Conservation (phyloP, 2,797 vertebrate species). For the Hoplostethus atlanticus region DNA sequence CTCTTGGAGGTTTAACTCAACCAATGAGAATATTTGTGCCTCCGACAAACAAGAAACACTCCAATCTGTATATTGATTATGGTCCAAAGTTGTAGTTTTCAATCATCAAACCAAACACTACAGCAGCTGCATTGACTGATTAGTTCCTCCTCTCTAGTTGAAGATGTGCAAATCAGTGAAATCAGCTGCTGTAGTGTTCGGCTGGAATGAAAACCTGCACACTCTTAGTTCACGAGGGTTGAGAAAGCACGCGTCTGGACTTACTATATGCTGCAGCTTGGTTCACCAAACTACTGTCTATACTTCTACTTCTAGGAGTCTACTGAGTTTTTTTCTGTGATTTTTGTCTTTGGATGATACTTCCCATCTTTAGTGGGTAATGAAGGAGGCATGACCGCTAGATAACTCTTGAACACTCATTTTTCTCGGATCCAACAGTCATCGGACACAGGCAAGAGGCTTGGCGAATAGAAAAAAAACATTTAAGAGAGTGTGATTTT, state of each 20-base stretch:
- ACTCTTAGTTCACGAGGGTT: too few species aligned
- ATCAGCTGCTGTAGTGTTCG: too few species aligned
- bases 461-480: conserved; percentile 6
- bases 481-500: conserved; percentile 45
- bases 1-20: too few species aligned
- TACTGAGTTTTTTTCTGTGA: neutral
- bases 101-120: too few species aligned
- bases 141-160: too few species aligned
- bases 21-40: too few species aligned
- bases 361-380: neutral
- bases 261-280: neutral
- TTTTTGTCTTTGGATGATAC: neutral
- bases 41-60: too few species aligned
- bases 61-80: too few species aligned
- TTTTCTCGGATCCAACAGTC: conserved; percentile 18
- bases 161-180: too few species aligned
- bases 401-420: conserved; percentile 71
- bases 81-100: too few species aligned
- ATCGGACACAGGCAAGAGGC: conserved; percentile 70
- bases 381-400: conserved; percentile 30
- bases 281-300: neutral
- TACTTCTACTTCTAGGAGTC: neutral
- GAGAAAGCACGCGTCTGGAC: neutral
- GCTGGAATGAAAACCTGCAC: too few species aligned
- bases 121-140: too few species aligned